These are phyloP conservation scores for Masnerella sp. DNA, from an alignment of 2,888 invertebrate genomes.

Conservation along the genomic window DNA sequence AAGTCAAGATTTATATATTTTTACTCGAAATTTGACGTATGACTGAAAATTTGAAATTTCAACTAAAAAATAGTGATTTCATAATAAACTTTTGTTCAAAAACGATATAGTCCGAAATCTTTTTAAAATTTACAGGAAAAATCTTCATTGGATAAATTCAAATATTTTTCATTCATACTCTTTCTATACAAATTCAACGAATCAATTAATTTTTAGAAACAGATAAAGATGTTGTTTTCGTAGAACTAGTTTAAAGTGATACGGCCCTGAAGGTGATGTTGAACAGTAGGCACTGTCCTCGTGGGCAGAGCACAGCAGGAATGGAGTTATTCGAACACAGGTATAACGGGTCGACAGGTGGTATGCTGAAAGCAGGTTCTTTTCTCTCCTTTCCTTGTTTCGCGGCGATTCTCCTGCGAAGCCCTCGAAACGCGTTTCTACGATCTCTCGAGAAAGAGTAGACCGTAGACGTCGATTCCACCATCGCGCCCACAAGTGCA, in stretches of 20 bases:
- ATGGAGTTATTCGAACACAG: constrained; percentile 64
- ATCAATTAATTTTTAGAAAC: no score
- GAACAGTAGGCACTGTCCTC: constrained; percentile 47
- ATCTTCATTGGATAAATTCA: no score
- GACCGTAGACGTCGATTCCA: constrained; percentile 48
- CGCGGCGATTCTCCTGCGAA: constrained; percentile 49
- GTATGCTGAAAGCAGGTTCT: constrained; percentile 72
- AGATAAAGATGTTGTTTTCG: constrained; percentile 9
- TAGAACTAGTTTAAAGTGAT: not conserved
- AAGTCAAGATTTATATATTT: no score
- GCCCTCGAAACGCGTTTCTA: constrained; percentile 66
- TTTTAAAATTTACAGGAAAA: no score
- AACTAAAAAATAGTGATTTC: no score
- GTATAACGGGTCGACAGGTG: constrained; percentile 75
- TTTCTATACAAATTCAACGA: no score
- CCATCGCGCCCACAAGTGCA: constrained; percentile 65
- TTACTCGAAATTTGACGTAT: no score
- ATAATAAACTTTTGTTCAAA: no score
- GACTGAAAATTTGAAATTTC: no score
- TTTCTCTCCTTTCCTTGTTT: constrained; percentile 60
- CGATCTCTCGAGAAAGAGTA: constrained; percentile 58
- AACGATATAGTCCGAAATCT: no score
- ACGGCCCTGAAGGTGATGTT: constrained; percentile 42
- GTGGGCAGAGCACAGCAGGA: constrained; percentile 59
- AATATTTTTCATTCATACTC: no score